Percentiles rank a stretch among this genome's conserved stretches.
phyloP scores from a whole-genome alignment of 1,140 invertebrate species.

The Kradibia gibbosae region DNA sequence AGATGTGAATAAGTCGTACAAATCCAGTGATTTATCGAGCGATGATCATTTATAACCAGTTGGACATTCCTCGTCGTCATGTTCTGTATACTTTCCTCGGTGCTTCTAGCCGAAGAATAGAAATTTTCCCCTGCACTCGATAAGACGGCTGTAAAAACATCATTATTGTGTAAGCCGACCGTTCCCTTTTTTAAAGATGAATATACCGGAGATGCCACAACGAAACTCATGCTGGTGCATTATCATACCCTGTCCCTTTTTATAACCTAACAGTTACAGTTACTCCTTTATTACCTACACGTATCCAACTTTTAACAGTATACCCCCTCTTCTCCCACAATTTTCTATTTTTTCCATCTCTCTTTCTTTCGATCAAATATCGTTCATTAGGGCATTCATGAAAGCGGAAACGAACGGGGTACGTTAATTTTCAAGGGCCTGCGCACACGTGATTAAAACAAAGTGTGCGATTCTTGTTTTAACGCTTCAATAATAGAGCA shows the following conservation, averaged over 20 bases:
- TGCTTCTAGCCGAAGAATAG: constrained; percentile 7
- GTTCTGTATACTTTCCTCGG: neutral
- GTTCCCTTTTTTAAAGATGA: neutral
- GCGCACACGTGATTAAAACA: too few relatives aligned
- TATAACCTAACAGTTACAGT: too few relatives aligned
- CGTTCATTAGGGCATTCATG: too few relatives aligned
- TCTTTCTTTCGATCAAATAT: too few relatives aligned
- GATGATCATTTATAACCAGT: neutral
- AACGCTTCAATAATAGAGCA: neutral
- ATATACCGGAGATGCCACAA: neutral
- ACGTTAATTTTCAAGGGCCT: too few relatives aligned
- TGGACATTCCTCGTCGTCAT: neutral
- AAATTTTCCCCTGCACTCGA: neutral
- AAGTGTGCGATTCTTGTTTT: neutral
- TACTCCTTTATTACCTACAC: too few relatives aligned
- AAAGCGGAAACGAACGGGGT: too few relatives aligned
- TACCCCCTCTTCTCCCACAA: too few relatives aligned
- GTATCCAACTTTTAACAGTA: too few relatives aligned
- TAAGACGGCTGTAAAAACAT: neutral
- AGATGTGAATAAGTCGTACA: neutral
- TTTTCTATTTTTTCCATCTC: too few relatives aligned
- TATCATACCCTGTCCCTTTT: too few relatives aligned
- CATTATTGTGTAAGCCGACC: neutral
- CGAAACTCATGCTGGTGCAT: neutral
- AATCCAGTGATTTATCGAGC: neutral